Conservation (phyloP, 2,888 invertebrate genomes). For the Tinea semifulvella region DNA sequence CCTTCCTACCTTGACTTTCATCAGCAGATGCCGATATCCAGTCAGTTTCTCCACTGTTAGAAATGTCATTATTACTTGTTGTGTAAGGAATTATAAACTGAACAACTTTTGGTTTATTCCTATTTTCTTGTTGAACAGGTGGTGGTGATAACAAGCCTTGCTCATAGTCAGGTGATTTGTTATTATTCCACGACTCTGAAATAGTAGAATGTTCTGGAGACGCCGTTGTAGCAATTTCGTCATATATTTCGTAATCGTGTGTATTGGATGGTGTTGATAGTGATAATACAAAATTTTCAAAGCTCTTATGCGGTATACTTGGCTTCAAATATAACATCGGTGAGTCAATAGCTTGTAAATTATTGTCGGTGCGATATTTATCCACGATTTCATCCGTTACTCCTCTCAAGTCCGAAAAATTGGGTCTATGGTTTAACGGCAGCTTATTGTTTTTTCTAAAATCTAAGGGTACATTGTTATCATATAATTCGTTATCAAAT, state of each 20-base stretch:
- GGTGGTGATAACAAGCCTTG: slow-evolving; percentile 31
- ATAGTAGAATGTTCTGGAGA: slow-evolving; percentile 28
- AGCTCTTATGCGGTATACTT: slow-evolving; percentile 63
- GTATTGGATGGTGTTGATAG: slow-evolving; percentile 34
- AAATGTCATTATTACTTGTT: slow-evolving; percentile 35
- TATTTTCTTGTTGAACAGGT: slow-evolving; percentile 28
- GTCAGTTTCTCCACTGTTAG: slow-evolving; percentile 43
- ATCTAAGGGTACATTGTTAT: slow-evolving; percentile 34
- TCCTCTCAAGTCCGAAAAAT: slow-evolving; percentile 52
- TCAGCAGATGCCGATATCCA: slow-evolving; percentile 36
- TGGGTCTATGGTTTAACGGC: slow-evolving; percentile 38
- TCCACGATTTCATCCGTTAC: slow-evolving; percentile 51
- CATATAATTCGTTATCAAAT: slow-evolving; percentile 44
- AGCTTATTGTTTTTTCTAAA: slow-evolving; percentile 27
- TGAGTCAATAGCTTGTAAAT: slow-evolving; percentile 64
- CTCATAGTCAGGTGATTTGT: slow-evolving; percentile 35
- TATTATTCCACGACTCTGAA: slow-evolving; percentile 31
- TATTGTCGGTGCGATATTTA: slow-evolving; percentile 51
- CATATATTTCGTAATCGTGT: slow-evolving; percentile 54
- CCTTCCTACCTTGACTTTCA: slow-evolving; percentile 56
- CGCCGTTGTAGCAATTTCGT: slow-evolving; percentile 40
- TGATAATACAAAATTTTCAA: slow-evolving; percentile 44
- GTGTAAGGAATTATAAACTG: slow-evolving; percentile 87
- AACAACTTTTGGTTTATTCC: slow-evolving; percentile 70
- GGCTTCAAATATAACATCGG: slow-evolving; percentile 65